Evolutionary conservation across 2,888 invertebrate genomes (phyloP), one percentile per base, ranked within the genome.

Genomic region (Muschampia plurimacula): DNA sequence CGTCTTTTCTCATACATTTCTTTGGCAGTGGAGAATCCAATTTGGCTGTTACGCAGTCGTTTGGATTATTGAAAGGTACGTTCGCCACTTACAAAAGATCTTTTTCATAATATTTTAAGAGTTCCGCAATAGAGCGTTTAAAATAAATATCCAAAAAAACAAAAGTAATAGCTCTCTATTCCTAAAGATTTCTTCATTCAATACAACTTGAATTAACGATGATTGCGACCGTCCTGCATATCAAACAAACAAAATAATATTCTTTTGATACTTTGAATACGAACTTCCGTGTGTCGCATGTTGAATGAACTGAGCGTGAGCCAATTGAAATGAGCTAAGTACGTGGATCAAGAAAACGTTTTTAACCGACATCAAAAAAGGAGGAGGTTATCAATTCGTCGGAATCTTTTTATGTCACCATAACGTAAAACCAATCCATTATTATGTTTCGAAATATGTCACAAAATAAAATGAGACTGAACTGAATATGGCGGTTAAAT

Each of bases 371-470:
- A n/a, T n/a, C n/a, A n/a, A n/a, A n/a, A n/a, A n/a, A n/a, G n/a
- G n/a, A n/a, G n/a, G n/a, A n/a, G n/a, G n/a, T 3, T 22, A 22
- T 22, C 22, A 22, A 22, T 22, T 22, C 22, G 22, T 22, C 22
- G 22, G 22, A 22, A 22, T 22, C 22, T 22, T 22, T 32, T 32
- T 32, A 32, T 62, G n/a, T 41, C 8, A n/a, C 39, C 68, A 36
- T 10, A 68, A 68, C 36, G 3, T 9, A 36, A 57, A 44, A 60
- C 36, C 67, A n/a, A 57, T 32, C 44, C 41, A 39, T 68, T 60
- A 39, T 68, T 60, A 28, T 39, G 68, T 60, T 44, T 36, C 32
- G n/a, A 68, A 68, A 60, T 68, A 57, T 68, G 60, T 68, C 68
- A 46, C 60, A 36, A 36, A 49, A 15, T 32, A 49, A 60, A 60